These are phyloP conservation scores for Harlomillsia oculata DNA, from an alignment of 1,140 invertebrate species.

Conservation along the genomic window DNA sequence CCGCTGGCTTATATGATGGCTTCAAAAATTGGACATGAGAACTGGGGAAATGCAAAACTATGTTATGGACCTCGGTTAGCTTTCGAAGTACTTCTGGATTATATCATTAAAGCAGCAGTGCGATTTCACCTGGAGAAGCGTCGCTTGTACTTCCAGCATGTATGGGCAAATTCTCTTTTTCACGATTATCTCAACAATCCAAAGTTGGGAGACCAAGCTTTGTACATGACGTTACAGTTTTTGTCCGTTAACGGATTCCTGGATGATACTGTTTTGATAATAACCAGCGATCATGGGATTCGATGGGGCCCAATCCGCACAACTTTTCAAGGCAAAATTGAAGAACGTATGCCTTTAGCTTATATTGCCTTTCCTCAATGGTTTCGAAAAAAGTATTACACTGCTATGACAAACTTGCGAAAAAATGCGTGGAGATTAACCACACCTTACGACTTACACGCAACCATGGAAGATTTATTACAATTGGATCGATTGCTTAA, in stretches of 20 bases:
- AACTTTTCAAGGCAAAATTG: conserved; percentile 33
- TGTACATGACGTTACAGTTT: conserved; percentile 32
- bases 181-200: conserved; percentile 36
- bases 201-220: conserved; percentile 30
- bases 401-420: conserved; percentile 18
- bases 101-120: conserved; percentile 28
- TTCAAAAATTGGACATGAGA: conserved; percentile 26
- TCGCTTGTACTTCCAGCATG: conserved; percentile 29
- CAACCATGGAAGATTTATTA: conserved; percentile 25
- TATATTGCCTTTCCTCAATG: conserved; percentile 29
- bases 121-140: conserved; percentile 8
- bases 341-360: conserved; percentile 32
- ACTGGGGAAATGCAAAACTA: conserved; percentile 26
- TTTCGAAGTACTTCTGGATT: conserved; percentile 31
- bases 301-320: conserved; percentile 65
- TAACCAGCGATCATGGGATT: conserved; percentile 88
- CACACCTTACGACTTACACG: conserved; percentile 34
- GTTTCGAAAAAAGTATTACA: conserved; percentile 21
- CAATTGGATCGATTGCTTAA: background rate
- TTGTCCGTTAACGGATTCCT: conserved; percentile 32
- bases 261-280: conserved; percentile 54
- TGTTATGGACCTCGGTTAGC: conserved; percentile 26
- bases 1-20: conserved; percentile 36
- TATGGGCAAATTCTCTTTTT: conserved; percentile 35
- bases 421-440: conserved; percentile 39